phyloP scores from a whole-genome alignment of 2,888 invertebrate genomes.

The Odontothrips loti region DNA sequence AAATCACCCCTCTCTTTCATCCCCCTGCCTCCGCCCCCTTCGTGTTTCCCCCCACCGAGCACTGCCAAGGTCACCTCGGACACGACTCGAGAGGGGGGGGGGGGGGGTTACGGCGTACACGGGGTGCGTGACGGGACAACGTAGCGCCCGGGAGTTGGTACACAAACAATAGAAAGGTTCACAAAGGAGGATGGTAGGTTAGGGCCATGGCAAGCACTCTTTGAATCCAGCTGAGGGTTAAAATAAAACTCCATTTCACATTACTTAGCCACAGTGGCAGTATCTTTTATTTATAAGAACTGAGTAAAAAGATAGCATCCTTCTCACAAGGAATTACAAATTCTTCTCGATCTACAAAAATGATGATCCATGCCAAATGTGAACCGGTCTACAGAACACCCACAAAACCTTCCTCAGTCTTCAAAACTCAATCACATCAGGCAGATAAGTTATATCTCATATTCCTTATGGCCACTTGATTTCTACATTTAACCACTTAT shows the following conservation, averaged over 20 bases:
- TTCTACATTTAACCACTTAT: too few relatives aligned
- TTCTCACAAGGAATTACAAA: too few relatives aligned
- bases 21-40: background rate
- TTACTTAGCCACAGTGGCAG: too few relatives aligned
- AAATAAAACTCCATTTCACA: too few relatives aligned
- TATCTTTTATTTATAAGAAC: too few relatives aligned
- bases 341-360: background rate
- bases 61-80: background rate
- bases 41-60: background rate
- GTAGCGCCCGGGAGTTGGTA: too few relatives aligned
- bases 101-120: background rate
- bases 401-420: background rate
- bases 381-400: background rate
- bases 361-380: background rate
- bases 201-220: too few relatives aligned
- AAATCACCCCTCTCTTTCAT: background rate
- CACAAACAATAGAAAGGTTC: too few relatives aligned
- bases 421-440: slow-evolving; percentile 5
- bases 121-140: too few relatives aligned
- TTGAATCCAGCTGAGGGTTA: too few relatives aligned
- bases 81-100: background rate
- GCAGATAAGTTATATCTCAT: background rate
- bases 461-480: background rate
- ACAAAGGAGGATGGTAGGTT: background rate
- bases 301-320: too few relatives aligned